Conservation (phyloP, 2,888 invertebrate species). For the Gymnosoma rotundatum region DNA sequence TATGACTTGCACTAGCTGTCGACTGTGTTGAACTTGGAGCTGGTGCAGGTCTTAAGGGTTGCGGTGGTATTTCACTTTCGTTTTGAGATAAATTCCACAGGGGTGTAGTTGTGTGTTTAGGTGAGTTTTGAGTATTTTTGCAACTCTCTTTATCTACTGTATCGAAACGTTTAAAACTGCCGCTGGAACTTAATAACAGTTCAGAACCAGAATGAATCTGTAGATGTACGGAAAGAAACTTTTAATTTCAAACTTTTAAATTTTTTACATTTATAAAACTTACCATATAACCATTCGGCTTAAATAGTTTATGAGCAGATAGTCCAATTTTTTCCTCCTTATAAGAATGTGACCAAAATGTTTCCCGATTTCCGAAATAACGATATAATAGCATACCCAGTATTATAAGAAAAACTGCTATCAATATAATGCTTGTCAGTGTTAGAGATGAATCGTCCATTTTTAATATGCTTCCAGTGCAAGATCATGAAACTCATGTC, state of each 20-base stretch:
- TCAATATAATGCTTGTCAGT: slow-evolving; percentile 78
- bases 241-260: neutral
- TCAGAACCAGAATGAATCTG: slow-evolving; percentile 87
- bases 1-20: slow-evolving; percentile 71
- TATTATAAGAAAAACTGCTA: slow-evolving; percentile 78
- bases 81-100: slow-evolving; percentile 80
- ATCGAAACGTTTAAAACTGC: slow-evolving; percentile 87
- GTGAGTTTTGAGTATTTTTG: slow-evolving; percentile 80
- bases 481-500: slow-evolving; percentile 59
- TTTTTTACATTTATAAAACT: slow-evolving; percentile 74
- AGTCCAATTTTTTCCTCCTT: slow-evolving; percentile 82
- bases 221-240: neutral
- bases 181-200: slow-evolving; percentile 85
- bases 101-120: slow-evolving; percentile 76
- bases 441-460: slow-evolving; percentile 70
- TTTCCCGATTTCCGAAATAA: slow-evolving; percentile 79
- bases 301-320: slow-evolving; percentile 83
- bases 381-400: slow-evolving; percentile 79
- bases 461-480: slow-evolving; percentile 57
- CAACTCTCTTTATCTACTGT: slow-evolving; percentile 84
- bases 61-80: slow-evolving; percentile 85
- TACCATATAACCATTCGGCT: slow-evolving; percentile 87
- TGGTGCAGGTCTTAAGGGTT: slow-evolving; percentile 86
- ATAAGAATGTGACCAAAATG: slow-evolving; percentile 81
- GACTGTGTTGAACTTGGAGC: slow-evolving; percentile 81